These are phyloP conservation scores for Hydrozoanthus tunicans DNA, from an alignment of 64 coral and sea anemone species.

Conservation along the genomic window DNA sequence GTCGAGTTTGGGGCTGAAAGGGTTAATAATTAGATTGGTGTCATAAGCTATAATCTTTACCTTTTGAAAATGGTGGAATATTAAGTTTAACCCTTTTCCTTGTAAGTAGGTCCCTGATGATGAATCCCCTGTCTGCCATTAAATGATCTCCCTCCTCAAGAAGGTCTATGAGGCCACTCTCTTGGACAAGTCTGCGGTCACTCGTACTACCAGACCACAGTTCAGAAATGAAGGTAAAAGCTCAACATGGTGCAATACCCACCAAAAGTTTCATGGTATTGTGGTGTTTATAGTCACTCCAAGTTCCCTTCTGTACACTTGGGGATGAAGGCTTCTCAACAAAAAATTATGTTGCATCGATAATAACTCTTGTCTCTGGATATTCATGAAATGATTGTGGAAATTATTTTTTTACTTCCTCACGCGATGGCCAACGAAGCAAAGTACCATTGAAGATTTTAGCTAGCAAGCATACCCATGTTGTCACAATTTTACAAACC, in stretches of 20 bases:
- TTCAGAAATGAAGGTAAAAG: too few species aligned
- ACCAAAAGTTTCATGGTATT: constrained; percentile 34
- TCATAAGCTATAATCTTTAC: not conserved
- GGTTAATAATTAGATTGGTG: too few species aligned
- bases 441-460: constrained; percentile 40
- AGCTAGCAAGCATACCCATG: constrained; percentile 31
- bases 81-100: constrained; percentile 19
- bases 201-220: constrained; percentile 31
- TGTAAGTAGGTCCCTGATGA: constrained; percentile 29
- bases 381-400: constrained; percentile 29
- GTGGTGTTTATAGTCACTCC: constrained; percentile 52
- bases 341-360: constrained; percentile 33
- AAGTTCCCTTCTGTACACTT: not conserved
- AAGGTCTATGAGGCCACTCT: not conserved
- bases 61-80: not conserved
- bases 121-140: constrained; percentile 42
- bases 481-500: constrained; percentile 12
- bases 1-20: too few species aligned
- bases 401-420: not conserved
- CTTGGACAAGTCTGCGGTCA: constrained; percentile 24
- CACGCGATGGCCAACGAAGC: not conserved
- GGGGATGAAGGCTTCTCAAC: constrained; percentile 50
- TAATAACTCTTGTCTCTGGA: constrained; percentile 42
- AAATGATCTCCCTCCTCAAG: constrained; percentile 40
- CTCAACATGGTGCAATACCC: not conserved